phyloP scores from a whole-genome alignment of 2,797 vertebrate species.

The Varecia variegata region DNA sequence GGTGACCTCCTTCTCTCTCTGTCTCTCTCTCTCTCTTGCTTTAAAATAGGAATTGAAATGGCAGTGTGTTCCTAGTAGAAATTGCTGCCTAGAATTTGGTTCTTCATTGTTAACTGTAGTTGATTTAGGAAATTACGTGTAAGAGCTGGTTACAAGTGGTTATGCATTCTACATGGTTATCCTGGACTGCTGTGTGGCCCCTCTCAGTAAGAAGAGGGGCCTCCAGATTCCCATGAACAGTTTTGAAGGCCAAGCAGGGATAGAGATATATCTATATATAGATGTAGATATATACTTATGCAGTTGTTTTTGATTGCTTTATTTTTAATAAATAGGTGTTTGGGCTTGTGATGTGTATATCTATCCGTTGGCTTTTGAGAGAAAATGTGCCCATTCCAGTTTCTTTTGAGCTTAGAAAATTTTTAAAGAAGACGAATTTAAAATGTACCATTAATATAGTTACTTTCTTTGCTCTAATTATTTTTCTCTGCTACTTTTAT shows the following conservation, averaged over 20 bases:
- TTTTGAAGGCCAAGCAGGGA: slow-evolving; percentile 17
- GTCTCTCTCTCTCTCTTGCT: not conserved
- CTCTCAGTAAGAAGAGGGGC: not conserved
- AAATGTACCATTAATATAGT: not conserved
- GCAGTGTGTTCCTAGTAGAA: slow-evolving; percentile 27
- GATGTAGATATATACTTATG: not conserved
- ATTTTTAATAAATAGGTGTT: slow-evolving; percentile 8
- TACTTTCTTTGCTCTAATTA: not conserved
- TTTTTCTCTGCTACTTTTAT: not conserved
- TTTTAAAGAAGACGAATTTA: slow-evolving; percentile 36
- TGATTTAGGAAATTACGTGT: slow-evolving; percentile 32
- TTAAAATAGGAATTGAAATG: slow-evolving; percentile 47
- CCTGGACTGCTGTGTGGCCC: not conserved
- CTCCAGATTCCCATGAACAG: not conserved
- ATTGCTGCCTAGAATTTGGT: slow-evolving; percentile 42
- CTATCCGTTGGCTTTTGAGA: not conserved
- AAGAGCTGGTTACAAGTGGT: slow-evolving; percentile 65
- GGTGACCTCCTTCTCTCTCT: slow-evolving; percentile 29
- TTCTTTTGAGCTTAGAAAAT: slow-evolving; percentile 14
- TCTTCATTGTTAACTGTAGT: not conserved
- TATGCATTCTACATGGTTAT: slow-evolving; percentile 1
- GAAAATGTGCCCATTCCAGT: not conserved
- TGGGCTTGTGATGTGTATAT: not conserved
- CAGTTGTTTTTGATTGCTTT: not conserved
- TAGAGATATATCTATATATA: not conserved